Base-by-base conservation (phyloP, 1,140 invertebrate genomes). In the Neodiprion lecontei region DNA sequence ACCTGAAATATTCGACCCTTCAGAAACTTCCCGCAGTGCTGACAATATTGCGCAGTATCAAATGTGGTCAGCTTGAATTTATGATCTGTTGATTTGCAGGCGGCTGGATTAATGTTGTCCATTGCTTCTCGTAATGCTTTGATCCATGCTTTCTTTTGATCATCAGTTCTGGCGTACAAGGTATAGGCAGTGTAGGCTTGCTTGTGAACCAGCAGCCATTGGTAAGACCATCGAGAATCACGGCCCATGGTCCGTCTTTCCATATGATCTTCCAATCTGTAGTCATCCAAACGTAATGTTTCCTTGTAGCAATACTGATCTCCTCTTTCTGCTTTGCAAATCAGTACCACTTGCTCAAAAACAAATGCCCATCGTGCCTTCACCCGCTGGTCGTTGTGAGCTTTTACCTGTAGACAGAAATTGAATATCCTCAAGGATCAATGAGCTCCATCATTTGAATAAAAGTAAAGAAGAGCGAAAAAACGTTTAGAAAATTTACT, bases 321-420 rank as follows among this genome's bases (percentile, higher is more conserved):
- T 75, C 96, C 95, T 89, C 94, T 92, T 28, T 93, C 91, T 12
- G 94, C 91, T 89, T 99, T 99, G 85, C 97, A 99, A 87, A 99
- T 94, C 72, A 99, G 91, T 88, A 99, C 94, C 47, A 97, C 95
- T 91, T 97, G 97, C 85, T 99, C 97, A 89, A 99, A 99, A 47
- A 99, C 93, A 87, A 99, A 99, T 14, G 97, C 95, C 86, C 98
- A 98, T 85, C 97, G 93, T 66, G 92, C 92, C 84, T 95, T 94
- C 1, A 94, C 89, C 83, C 95, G 94, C 83, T 95, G 94, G 86
- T 98, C 97, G 80, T 94, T 93, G 85, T 98, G 97, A 67, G 94
- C 94, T 87, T 96, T 96, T 7, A 99, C 84, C 86, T 88, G 14
- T 11, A 78, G 73, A 1, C 12, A 47, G 67, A 4, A 70, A 40